Percentiles rank a stretch among this genome's conserved stretches.
Conservation (phyloP, 1,140 invertebrate species). For the Oryzaephilus surinamensis region DNA sequence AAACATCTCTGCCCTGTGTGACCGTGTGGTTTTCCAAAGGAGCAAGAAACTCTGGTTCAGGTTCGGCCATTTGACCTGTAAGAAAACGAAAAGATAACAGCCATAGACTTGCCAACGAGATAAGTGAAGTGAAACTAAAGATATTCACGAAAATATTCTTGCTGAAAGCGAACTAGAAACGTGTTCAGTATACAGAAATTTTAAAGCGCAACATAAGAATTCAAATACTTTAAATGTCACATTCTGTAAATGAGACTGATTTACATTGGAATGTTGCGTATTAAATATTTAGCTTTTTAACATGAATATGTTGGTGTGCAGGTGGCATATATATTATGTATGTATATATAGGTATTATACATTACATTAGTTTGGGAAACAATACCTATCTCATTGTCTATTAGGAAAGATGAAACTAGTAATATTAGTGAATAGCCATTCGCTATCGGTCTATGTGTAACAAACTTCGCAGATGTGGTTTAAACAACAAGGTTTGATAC, state of each 20-base stretch:
- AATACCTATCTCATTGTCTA: too few relatives aligned
- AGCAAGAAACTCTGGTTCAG: constrained; percentile 67
- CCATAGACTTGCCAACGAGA: constrained; percentile 27
- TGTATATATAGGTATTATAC: too few relatives aligned
- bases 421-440: constrained; percentile 10
- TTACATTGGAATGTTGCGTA: constrained; percentile 35
- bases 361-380: too few relatives aligned
- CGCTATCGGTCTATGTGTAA: constrained; percentile 21
- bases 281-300: constrained; percentile 30
- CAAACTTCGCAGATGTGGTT: constrained; percentile 27
- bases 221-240: constrained; percentile 33
- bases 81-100: constrained; percentile 31
- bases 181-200: constrained; percentile 28
- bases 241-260: constrained; percentile 33
- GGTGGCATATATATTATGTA: constrained; percentile 7
- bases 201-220: constrained; percentile 28
- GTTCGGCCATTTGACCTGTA: constrained; percentile 36
- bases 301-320: constrained; percentile 1
- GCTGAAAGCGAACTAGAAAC: constrained; percentile 26
- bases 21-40: constrained; percentile 81
- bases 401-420: constrained; percentile 2
- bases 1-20: constrained; percentile 73
- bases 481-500: constrained; percentile 26
- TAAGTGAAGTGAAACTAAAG: constrained; percentile 32
- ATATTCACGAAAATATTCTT: constrained; percentile 30